These are phyloP conservation scores for Reticulitermes lucifugus DNA, from an alignment of 2,888 invertebrate species.

Conservation along the genomic window DNA sequence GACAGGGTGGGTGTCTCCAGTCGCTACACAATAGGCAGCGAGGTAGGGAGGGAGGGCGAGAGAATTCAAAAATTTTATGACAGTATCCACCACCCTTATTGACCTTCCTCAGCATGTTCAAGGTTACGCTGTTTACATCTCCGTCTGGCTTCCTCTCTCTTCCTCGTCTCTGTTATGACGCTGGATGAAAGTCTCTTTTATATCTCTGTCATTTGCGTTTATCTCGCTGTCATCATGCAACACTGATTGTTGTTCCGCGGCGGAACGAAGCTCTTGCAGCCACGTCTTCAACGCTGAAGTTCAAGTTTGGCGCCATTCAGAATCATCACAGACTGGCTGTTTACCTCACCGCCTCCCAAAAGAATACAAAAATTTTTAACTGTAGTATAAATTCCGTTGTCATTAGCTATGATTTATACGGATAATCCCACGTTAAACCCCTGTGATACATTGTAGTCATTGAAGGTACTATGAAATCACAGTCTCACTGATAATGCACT, in stretches of 20 bases:
- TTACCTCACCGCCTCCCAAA: too few relatives aligned
- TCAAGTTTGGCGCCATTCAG: too few relatives aligned
- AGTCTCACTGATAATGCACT: too few relatives aligned
- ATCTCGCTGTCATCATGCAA: slow-evolving; percentile 12
- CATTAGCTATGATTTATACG: too few relatives aligned
- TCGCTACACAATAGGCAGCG: slow-evolving; percentile 17
- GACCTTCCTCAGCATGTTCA: slow-evolving; percentile 49
- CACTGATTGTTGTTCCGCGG: neutral
- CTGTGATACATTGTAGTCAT: too few relatives aligned
- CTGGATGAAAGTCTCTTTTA: neutral
- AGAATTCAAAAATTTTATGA: slow-evolving; percentile 38
- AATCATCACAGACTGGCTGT: too few relatives aligned
- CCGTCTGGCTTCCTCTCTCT: slow-evolving; percentile 34
- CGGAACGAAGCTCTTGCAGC: too few relatives aligned
- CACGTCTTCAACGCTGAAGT: too few relatives aligned
- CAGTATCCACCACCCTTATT: slow-evolving; percentile 45
- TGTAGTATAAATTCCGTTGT: too few relatives aligned
- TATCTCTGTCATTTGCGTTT: neutral
- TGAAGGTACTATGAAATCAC: too few relatives aligned
- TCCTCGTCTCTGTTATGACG: slow-evolving; percentile 13
- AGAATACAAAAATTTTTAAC: too few relatives aligned
- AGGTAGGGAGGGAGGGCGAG: neutral
- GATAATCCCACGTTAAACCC: too few relatives aligned
- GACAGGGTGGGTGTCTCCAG: slow-evolving; percentile 2
- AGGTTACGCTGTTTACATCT: slow-evolving; percentile 48